A percentile compares a stretch with the other conserved stretches of the same genome.
phyloP scores from a whole-genome alignment of 2,797 vertebrate genomes.

The Platalea minor region DNA sequence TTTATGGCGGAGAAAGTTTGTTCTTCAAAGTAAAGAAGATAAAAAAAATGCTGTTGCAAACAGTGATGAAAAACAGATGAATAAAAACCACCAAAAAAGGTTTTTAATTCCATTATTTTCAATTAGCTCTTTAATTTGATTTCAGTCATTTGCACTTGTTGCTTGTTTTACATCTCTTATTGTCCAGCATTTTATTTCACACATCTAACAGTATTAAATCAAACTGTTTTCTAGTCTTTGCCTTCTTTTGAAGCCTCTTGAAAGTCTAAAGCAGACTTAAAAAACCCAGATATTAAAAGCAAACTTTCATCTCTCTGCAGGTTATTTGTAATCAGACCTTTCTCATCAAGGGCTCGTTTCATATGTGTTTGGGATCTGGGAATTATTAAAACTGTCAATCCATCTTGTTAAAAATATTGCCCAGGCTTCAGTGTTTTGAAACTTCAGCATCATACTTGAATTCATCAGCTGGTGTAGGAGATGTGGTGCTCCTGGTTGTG shows the following conservation, averaged over 20 bases:
- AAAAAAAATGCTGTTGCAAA: constrained; percentile 64
- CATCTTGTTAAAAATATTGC: background rate
- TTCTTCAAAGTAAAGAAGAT: constrained; percentile 75
- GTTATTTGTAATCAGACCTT: constrained; percentile 71
- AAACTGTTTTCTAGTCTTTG: constrained; percentile 57
- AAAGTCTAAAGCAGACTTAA: constrained; percentile 38
- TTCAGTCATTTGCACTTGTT: constrained; percentile 56
- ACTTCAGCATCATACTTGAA: background rate
- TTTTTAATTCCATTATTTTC: constrained; percentile 72
- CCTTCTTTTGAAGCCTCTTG: constrained; percentile 64
- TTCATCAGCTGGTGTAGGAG: background rate
- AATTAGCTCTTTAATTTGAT: constrained; percentile 67
- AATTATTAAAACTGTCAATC: constrained; percentile 31
- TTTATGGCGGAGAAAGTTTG: constrained; percentile 54
- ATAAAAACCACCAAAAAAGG: constrained; percentile 57
- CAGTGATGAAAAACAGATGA: constrained; percentile 64
- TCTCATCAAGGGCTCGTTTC: constrained; percentile 51
- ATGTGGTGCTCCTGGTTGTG: background rate
- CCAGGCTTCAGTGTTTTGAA: background rate
- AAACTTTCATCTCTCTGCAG: constrained; percentile 59
- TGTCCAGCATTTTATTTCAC: constrained; percentile 62
- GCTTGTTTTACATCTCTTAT: constrained; percentile 56
- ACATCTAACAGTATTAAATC: constrained; percentile 64
- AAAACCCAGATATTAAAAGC: constrained; percentile 45
- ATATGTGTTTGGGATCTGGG: constrained; percentile 28